Conservation (phyloP, 2,797 vertebrate species). For the Antrozous pallidus region DNA sequence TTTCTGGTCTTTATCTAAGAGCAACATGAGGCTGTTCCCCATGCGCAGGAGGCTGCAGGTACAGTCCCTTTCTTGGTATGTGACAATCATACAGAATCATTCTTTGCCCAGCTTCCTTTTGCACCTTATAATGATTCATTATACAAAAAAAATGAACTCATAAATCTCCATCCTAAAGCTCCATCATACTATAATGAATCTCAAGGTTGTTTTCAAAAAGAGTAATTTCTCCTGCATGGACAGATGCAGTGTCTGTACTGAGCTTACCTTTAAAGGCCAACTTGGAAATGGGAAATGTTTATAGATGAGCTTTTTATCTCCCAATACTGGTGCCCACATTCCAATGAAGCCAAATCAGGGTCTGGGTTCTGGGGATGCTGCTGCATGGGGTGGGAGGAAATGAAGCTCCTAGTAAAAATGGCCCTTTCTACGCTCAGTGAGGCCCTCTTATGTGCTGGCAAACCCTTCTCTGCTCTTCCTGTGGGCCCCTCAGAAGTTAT, state of each 20-base stretch:
- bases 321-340: not conserved
- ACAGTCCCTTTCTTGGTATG: not conserved
- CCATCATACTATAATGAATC: not conserved
- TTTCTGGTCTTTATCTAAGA: not conserved
- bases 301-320: not conserved
- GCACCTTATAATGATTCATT: not conserved
- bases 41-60: not conserved
- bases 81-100: not conserved
- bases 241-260: not conserved
- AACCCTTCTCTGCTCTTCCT: not conserved
- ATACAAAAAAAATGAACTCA: not conserved
- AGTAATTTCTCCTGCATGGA: not conserved
- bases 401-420: not conserved
- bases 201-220: not conserved
- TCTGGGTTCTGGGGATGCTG: not conserved
- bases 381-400: not conserved
- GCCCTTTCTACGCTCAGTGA: not conserved
- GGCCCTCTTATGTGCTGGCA: too few species aligned
- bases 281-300: not conserved
- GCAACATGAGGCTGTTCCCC: not conserved
- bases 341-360: not conserved
- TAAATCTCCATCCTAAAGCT: not conserved
- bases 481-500: not conserved
- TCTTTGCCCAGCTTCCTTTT: not conserved
- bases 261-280: not conserved